phyloP scores from a whole-genome alignment of 2,888 invertebrate species.

The Ditula angustiorana region DNA sequence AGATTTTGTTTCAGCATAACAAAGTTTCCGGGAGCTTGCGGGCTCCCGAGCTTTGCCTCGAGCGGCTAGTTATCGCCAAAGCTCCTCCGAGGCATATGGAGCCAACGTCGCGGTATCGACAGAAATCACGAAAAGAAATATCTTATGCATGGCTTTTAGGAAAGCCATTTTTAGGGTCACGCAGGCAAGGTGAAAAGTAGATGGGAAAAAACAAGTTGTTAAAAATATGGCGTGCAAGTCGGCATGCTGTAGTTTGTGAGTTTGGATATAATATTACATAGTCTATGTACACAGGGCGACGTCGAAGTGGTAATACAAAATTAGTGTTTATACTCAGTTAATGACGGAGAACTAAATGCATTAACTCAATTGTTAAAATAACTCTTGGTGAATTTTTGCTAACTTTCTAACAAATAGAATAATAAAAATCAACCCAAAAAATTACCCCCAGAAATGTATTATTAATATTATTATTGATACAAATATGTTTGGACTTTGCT shows the following conservation, averaged over 20 bases:
- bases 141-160: slow-evolving; percentile 19
- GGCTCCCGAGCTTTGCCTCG: background rate
- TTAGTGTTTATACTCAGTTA: no score
- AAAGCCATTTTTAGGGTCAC: background rate
- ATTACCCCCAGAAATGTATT: no score
- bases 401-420: no score
- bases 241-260: background rate
- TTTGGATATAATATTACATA: no score
- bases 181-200: background rate
- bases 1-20: slow-evolving; percentile 37
- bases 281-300: no score
- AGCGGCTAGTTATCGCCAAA: slow-evolving; percentile 35
- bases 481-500: no score
- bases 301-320: no score
- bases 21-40: slow-evolving; percentile 18
- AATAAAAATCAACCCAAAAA: no score
- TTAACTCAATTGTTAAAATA: no score
- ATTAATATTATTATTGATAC: no score
- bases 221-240: background rate
- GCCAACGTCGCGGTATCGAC: slow-evolving; percentile 21
- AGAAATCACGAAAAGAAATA: slow-evolving; percentile 20
- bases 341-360: no score
- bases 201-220: background rate
- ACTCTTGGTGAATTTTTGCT: no score
- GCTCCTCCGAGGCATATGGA: slow-evolving; percentile 35